Conservation (phyloP, 1,140 invertebrate genomes). For the Kradibia gibbosae region DNA sequence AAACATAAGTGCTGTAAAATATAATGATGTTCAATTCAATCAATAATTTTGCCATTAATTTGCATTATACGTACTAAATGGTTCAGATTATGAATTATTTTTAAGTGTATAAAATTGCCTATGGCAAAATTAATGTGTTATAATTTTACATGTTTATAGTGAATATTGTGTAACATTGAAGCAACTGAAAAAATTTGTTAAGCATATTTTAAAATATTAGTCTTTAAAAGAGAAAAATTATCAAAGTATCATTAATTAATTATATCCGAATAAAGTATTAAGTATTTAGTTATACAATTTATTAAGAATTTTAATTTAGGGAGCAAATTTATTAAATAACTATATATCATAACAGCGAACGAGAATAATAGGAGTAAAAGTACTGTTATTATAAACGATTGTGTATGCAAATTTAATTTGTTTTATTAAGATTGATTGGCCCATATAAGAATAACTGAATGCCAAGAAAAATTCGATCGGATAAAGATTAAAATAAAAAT, state of each 20-base stretch:
- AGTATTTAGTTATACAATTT: too few relatives aligned
- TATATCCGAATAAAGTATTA: too few relatives aligned
- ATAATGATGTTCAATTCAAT: neutral
- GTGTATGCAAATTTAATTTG: neutral
- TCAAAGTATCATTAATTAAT: too few relatives aligned
- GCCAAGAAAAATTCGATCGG: neutral
- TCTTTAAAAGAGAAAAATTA: too few relatives aligned
- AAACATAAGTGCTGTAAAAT: slow-evolving; percentile 24
- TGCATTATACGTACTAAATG: neutral
- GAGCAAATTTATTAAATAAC: neutral
- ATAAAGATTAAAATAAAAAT: neutral
- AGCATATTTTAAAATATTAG: too few relatives aligned
- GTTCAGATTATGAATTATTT: neutral
- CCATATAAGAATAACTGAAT: neutral
- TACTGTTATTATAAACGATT: neutral
- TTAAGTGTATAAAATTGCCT: neutral
- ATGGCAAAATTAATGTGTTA: neutral
- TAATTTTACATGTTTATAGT: neutral
- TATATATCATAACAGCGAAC: neutral
- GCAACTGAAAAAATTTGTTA: too few relatives aligned
- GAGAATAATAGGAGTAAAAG: neutral
- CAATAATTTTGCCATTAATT: neutral
- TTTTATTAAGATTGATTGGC: neutral
- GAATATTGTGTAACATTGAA: neutral
- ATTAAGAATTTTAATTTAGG: too few relatives aligned